Evolutionary conservation across 2,888 invertebrate species (phyloP).

Genomic region (Mesorhabditis belari): DNA sequence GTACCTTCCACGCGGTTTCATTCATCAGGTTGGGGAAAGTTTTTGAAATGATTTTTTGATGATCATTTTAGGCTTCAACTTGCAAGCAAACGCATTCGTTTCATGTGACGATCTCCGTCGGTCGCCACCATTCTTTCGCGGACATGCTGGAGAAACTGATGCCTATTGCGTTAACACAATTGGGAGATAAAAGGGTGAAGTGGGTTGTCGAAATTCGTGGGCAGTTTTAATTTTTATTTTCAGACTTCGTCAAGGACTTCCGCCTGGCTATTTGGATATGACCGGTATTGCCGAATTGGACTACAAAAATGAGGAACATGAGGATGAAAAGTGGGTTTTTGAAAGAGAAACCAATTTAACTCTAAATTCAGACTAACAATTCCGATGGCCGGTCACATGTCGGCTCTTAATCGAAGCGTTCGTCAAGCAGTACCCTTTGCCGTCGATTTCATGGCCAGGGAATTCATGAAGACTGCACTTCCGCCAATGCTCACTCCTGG

Average conservation of each 20-base stretch:
- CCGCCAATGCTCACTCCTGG: slow-evolving; percentile 66
- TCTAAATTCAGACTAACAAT: slow-evolving; percentile 15
- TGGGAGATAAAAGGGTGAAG: not conserved
- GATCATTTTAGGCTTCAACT: slow-evolving; percentile 26
- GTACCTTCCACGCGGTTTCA: slow-evolving; percentile 74
- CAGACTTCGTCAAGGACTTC: slow-evolving; percentile 22
- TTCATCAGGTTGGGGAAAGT: slow-evolving; percentile 56
- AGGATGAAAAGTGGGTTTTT: slow-evolving; percentile 18
- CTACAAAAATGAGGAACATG: slow-evolving; percentile 31
- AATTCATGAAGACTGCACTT: slow-evolving; percentile 76
- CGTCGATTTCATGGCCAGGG: slow-evolving; percentile 77
- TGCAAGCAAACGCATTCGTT: slow-evolving; percentile 70
- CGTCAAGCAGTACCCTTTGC: slow-evolving; percentile 67
- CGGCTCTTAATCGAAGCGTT: slow-evolving; percentile 16
- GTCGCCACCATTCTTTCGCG: slow-evolving; percentile 81
- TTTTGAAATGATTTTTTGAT: too few species aligned
- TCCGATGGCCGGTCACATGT: slow-evolving; percentile 25
- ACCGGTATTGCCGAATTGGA: slow-evolving; percentile 26
- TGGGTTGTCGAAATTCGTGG: not conserved
- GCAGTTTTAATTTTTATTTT: not conserved
- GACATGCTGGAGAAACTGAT: slow-evolving; percentile 74
- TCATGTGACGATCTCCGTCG: slow-evolving; percentile 86
- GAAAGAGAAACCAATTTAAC: not conserved
- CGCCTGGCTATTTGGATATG: slow-evolving; percentile 37
- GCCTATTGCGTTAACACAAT: too few species aligned